Evolutionary conservation across 1,140 invertebrate species (phyloP).

Genomic region (Pogonomyrmex californicus): DNA sequence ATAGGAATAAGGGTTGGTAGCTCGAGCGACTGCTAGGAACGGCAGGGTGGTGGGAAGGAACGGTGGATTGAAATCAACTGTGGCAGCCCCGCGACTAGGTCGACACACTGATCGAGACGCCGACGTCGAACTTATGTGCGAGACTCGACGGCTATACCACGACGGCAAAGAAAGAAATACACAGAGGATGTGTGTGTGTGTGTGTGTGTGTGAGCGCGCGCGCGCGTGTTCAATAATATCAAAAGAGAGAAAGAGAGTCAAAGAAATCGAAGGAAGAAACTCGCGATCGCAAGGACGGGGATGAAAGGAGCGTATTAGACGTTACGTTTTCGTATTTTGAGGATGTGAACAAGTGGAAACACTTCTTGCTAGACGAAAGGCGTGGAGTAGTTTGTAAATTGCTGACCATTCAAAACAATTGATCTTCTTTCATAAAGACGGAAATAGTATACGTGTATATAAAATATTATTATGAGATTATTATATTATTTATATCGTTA

Average conservation of each 20-base stretch:
- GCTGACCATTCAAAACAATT: background rate
- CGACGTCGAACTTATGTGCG: conserved; percentile 54
- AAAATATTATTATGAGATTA: background rate
- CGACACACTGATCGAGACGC: background rate
- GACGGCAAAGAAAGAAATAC: conserved; percentile 14
- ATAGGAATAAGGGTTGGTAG: conserved; percentile 75
- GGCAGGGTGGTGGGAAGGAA: conserved; percentile 2
- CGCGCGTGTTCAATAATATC: background rate
- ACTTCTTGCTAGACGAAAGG: background rate
- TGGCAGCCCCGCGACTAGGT: conserved; percentile 43
- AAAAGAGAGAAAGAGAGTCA: background rate
- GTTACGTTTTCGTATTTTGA: conserved; percentile 16
- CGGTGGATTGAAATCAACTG: conserved; percentile 70
- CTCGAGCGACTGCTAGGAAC: conserved; percentile 25
- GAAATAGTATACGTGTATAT: background rate
- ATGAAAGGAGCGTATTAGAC: background rate
- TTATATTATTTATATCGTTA: background rate
- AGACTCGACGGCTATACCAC: conserved; percentile 5
- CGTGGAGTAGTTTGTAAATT: background rate
- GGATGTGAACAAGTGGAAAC: conserved; percentile 30
- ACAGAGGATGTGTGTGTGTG: conserved; percentile 21
- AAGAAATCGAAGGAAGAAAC: background rate
- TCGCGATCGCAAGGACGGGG: conserved; percentile 6
- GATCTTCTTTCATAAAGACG: background rate
- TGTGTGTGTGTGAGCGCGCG: background rate